Percentiles rank a stretch among this genome's conserved stretches.
Evolutionary conservation across 1,140 invertebrate species (phyloP).

Genomic region (Leptinotarsa defecta): DNA sequence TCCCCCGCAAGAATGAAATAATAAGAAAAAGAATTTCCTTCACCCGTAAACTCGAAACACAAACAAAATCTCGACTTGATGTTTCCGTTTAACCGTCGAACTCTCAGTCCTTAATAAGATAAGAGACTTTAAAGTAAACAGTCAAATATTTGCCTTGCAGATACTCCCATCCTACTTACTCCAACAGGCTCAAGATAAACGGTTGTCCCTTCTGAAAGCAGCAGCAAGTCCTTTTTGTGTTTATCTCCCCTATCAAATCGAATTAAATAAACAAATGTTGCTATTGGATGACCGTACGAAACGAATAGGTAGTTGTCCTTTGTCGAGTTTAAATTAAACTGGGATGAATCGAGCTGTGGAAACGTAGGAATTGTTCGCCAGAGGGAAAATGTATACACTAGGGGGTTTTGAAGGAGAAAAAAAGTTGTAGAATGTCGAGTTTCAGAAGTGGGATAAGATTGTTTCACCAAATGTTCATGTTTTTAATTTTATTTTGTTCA

Average conservation of each 20-base stretch:
- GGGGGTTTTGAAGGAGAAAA: no score
- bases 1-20: background rate
- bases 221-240: background rate
- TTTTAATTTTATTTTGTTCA: no score
- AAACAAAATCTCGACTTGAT: conserved; percentile 26
- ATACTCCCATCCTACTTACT: conserved; percentile 9
- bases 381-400: background rate
- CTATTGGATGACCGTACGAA: background rate
- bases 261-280: conserved; percentile 18
- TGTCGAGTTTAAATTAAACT: conserved; percentile 13
- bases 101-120: conserved; percentile 35
- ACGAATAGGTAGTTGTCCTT: conserved; percentile 10
- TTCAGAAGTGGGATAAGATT: no score
- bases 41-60: conserved; percentile 9
- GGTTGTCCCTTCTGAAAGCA: background rate
- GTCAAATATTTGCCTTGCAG: conserved; percentile 34
- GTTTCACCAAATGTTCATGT: no score
- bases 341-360: conserved; percentile 7
- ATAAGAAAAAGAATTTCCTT: background rate
- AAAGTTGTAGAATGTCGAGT: no score
- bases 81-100: conserved; percentile 32
- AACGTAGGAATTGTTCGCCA: background rate
- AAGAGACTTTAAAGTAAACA: conserved; percentile 39
- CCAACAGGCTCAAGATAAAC: conserved; percentile 18
- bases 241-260: conserved; percentile 10